A percentile compares a stretch with the other conserved stretches of the same genome.
These are phyloP conservation scores for Eristalinus aeneus DNA, from an alignment of 2,888 invertebrate genomes.

Conservation along the genomic window DNA sequence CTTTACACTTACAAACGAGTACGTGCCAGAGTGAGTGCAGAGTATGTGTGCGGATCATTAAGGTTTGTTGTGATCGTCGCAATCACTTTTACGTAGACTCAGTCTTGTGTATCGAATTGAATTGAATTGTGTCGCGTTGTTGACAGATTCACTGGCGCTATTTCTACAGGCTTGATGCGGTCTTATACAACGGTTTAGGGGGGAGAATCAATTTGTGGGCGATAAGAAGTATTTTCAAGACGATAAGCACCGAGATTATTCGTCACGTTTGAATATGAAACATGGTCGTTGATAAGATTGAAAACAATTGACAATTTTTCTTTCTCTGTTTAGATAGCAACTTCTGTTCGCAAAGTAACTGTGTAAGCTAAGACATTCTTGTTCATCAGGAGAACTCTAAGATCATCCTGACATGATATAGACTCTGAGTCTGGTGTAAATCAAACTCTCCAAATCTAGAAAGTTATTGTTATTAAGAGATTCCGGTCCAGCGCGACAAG, in stretches of 20 bases:
- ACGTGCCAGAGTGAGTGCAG: neutral
- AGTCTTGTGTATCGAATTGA: neutral
- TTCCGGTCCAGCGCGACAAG: no score
- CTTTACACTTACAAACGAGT: neutral
- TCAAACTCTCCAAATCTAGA: no score
- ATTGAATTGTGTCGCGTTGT: neutral
- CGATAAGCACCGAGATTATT: neutral
- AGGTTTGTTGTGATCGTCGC: neutral
- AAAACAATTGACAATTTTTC: no score
- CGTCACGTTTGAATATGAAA: no score
- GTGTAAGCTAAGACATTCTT: no score
- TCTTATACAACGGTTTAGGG: neutral
- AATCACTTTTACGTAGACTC: neutral
- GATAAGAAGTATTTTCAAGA: neutral
- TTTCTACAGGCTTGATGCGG: neutral
- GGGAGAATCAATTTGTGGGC: neutral
- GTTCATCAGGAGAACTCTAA: no score
- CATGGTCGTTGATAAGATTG: no score
- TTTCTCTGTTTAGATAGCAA: no score
- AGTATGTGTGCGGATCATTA: neutral
- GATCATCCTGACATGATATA: no score
- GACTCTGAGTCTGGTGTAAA: no score
- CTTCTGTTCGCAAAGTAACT: no score
- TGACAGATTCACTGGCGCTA: neutral
- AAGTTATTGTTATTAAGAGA: no score